Evolutionary conservation across 1,140 invertebrate species (phyloP), one percentile per base, ranked within the genome.

Genomic region (Heliconius himera): DNA sequence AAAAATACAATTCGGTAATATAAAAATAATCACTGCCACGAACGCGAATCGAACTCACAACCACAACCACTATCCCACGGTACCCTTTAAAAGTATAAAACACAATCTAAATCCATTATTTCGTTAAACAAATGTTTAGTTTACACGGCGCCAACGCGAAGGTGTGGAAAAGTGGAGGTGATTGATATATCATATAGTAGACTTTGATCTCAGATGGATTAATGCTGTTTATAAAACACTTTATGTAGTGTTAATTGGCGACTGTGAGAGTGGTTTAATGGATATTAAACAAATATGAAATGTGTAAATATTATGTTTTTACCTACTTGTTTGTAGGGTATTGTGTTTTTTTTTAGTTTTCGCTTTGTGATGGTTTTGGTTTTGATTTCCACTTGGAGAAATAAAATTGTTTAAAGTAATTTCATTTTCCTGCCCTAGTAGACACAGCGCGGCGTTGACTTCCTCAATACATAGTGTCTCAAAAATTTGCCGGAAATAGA

Each of bases 101-200:
- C 6, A 51, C 49, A 51, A 51, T 20, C 16, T 51, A 51, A 51
- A 51, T 51, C 18, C 18, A 51, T 20, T 66, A 66, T 71, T 51
- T 72, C 16, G 6, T 51, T 49, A 72, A 49, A 36, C 49, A 38
- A 78, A 71, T 89, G 86, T 89, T 89, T 82, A 84, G 88, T 86
- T 84, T 89, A 83, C 29, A n/a, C 60, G 83, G 78, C 84, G 87
- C 80, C 85, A 80, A 20, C 73, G 78, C 51, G 18, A 77, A 77
- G 78, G 78, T 82, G 84, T 60, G 80, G 79, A 82, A 56, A 60
- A 75, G 29, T 75, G 38, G 33, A 51, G 77, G 46, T 72, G 77
- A 78, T 73, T 74, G 77, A 78, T 60, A 78, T 73, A 54, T 74
- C 72, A 38, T 60, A 41, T 11, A 51, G 49, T 51, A 51, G 49